Evolutionary conservation across 1,140 invertebrate genomes (phyloP).

Genomic region (Conus betulinus): DNA sequence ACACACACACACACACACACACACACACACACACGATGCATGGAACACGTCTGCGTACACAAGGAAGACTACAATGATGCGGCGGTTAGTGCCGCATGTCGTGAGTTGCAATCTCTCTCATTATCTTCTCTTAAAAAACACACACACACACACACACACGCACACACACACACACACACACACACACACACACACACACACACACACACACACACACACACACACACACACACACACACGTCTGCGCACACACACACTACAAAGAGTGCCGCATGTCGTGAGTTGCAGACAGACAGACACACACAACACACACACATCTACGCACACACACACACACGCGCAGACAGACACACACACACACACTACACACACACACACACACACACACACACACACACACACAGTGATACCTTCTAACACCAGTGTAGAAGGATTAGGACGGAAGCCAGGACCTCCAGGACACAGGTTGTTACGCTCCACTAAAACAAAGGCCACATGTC

Average conservation of each 20-base stretch:
- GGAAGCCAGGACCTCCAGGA: slow-evolving; percentile 89
- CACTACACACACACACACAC: neutral
- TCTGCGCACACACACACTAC: neutral
- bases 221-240: neutral
- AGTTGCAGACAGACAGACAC: no score
- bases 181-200: no score
- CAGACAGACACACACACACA: neutral
- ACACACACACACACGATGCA: no score
- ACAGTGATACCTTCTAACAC: slow-evolving; percentile 72
- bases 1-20: no score
- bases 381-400: neutral
- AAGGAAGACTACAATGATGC: no score
- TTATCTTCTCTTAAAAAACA: no score
- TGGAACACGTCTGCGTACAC: no score
- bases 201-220: neutral
- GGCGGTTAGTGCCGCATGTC: no score
- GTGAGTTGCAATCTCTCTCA: no score
- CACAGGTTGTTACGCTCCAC: slow-evolving; percentile 87
- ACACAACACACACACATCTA: neutral
- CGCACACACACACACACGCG: neutral
- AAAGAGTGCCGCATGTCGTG: no score
- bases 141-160: neutral
- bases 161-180: neutral
- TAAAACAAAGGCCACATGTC: slow-evolving; percentile 49
- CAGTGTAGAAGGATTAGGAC: slow-evolving; percentile 88